Base-by-base conservation (phyloP, 2,113 vertebrate genomes). In the Syrrhaptes paradoxus region DNA sequence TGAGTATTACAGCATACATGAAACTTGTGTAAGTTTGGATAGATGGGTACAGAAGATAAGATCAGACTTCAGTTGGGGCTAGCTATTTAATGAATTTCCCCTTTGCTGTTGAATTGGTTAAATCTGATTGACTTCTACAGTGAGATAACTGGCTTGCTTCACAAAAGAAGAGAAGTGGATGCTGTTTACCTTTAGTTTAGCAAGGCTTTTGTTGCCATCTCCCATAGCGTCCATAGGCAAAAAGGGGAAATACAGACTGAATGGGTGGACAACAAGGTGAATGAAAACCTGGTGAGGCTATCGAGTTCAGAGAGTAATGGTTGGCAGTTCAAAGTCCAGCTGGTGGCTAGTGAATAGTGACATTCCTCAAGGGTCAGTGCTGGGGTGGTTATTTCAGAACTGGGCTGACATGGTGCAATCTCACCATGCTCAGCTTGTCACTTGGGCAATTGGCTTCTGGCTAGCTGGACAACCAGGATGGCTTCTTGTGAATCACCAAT, bases 341-440 rank as follows among this genome's bases (percentile, higher is more conserved):
- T 87, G 75, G 34, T 55, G 57, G 52, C 38, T 78, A 8, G 22
- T 25, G 79, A 63, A n/a, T 13, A 20, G 71, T 89, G 72, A 15
- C 17, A 15, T 83, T 86, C 21, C 58, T 67, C 29, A 51, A 55
- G 28, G 58, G 7, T 73, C 55, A 28, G 28, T 54, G 48, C 34
- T 87, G 68, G 41, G 12, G 13, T 16, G 24, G 26, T 26, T 26
- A 15, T 82, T 68, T 76, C 1, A 2, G 79, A 73, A n/a, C 10
- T 13, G 70, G 76, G 16, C 20, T 70, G 74, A 36, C 45, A 20
- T 46, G 36, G 17, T 21, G 25, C 11, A 29, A 2, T 36, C 45
- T 68, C 24, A 45, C 13, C 10, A 12, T 65, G 18, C 25, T 4
- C 0, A 0, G 45, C 28, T 82, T 46, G 24, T 80, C 67, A 20